phyloP scores from a whole-genome alignment of 2,113 vertebrate species.

The Rhinopomastus cyanomelas region DNA sequence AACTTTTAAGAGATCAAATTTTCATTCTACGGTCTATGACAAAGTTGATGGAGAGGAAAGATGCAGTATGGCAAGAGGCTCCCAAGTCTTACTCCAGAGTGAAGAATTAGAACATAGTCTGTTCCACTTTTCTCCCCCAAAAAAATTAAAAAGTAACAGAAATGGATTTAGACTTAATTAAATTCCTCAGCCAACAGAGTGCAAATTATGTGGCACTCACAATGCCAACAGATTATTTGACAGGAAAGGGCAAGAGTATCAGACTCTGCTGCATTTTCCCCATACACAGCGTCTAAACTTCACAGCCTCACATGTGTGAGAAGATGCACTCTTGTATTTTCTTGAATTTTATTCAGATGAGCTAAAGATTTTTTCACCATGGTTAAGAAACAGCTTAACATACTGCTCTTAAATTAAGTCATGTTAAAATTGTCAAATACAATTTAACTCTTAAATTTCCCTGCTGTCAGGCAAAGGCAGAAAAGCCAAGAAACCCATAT shows the following conservation, averaged over 20 bases:
- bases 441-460: not conserved
- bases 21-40: not conserved
- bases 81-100: not conserved
- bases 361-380: not conserved
- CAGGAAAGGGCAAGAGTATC: not conserved
- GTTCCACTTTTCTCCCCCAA: fast-evolving
- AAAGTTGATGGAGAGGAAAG: not conserved
- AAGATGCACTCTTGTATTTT: not conserved
- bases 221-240: not conserved
- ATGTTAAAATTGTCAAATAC: not conserved
- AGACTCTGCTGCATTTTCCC: not conserved
- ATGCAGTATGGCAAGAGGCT: not conserved
- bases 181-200: not conserved
- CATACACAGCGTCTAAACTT: not conserved
- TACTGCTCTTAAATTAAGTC: not conserved
- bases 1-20: not conserved
- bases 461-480: no score
- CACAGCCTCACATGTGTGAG: not conserved
- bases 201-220: not conserved
- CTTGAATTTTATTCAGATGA: not conserved
- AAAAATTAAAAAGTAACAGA: not conserved
- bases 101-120: not conserved
- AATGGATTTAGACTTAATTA: not conserved
- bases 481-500: not conserved
- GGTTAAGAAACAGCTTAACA: not conserved